A percentile compares a stretch with the other conserved stretches of the same genome.
Conservation (phyloP, 2,113 vertebrate genomes). For the Peucedramus taeniatus region DNA sequence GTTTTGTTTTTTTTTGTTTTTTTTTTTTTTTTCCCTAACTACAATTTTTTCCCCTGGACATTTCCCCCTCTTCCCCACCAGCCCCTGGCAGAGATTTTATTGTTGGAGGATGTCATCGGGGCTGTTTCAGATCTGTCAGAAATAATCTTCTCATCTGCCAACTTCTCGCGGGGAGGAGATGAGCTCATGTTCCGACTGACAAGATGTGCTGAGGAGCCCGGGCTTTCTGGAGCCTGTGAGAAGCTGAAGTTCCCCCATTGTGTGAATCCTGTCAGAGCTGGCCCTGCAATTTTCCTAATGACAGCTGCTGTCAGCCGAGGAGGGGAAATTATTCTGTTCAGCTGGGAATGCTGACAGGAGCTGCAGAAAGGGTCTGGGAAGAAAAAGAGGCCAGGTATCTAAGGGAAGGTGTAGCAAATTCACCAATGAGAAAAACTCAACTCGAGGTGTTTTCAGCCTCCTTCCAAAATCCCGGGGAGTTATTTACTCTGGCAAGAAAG, state of each 20-base stretch:
- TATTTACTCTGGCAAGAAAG: neutral
- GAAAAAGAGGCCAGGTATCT: neutral
- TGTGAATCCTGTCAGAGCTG: slow-evolving; percentile 61
- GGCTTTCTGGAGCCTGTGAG: slow-evolving; percentile 59
- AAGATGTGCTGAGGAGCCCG: slow-evolving; percentile 62
- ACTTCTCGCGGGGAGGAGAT: slow-evolving; percentile 52
- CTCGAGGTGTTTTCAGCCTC: neutral
- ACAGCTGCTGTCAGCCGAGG: slow-evolving; percentile 70
- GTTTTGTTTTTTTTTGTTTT: slow-evolving; percentile 32
- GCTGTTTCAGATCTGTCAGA: slow-evolving; percentile 74
- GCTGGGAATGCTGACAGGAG: slow-evolving; percentile 53
- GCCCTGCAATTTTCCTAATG: slow-evolving; percentile 66
- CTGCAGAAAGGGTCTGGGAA: slow-evolving; percentile 6
- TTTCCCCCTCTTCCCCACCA: neutral
- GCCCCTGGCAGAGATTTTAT: neutral
- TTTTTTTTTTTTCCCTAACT: too few relatives aligned
- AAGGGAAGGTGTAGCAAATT: neutral
- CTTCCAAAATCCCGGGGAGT: neutral
- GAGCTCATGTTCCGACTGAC: slow-evolving; percentile 70
- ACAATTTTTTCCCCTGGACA: slow-evolving; percentile 45
- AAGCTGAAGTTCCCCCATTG: slow-evolving; percentile 61
- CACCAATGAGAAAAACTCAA: neutral
- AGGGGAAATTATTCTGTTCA: slow-evolving; percentile 65
- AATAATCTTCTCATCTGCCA: slow-evolving; percentile 75
- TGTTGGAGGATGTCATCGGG: slow-evolving; percentile 45